phyloP scores from a whole-genome alignment of 2,888 invertebrate genomes.

The Drosophila meridiana region DNA sequence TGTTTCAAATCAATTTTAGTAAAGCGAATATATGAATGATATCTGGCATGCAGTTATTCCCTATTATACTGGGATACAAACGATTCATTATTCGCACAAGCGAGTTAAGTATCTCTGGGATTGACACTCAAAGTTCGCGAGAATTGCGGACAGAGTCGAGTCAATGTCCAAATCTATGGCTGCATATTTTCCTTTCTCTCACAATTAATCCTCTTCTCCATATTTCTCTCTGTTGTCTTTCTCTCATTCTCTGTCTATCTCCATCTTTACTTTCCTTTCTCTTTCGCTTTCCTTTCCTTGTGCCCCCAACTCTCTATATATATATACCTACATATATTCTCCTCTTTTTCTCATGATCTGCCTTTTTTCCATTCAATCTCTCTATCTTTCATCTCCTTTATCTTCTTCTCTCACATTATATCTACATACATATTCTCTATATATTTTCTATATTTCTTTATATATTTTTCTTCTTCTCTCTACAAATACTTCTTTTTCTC shows the following conservation, averaged over 20 bases:
- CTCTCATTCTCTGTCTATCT: neutral
- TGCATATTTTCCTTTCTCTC: neutral
- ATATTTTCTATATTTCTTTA: too few relatives aligned
- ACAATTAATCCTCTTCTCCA: too few relatives aligned
- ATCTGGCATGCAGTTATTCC: neutral
- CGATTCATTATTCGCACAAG: neutral
- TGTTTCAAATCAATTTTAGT: neutral
- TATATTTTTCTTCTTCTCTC: too few relatives aligned
- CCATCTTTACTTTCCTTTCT: too few relatives aligned
- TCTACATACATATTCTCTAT: too few relatives aligned
- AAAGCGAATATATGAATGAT: neutral
- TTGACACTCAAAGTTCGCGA: neutral
- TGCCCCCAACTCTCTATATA: too few relatives aligned
- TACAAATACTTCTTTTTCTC: too few relatives aligned
- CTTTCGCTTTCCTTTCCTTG: too few relatives aligned
- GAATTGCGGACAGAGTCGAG: neutral
- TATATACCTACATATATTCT: too few relatives aligned
- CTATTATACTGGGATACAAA: neutral
- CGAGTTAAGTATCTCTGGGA: neutral
- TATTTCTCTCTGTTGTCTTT: neutral
- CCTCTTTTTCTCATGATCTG: too few relatives aligned
- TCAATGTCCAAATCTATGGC: neutral
- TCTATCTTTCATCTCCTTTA: neutral
- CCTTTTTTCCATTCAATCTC: neutral
- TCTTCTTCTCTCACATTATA: too few relatives aligned